A percentile compares a stretch with the other conserved stretches of the same genome.
Evolutionary conservation across 2,113 vertebrate genomes (phyloP).

Genomic region (Grammomys surdaster): DNA sequence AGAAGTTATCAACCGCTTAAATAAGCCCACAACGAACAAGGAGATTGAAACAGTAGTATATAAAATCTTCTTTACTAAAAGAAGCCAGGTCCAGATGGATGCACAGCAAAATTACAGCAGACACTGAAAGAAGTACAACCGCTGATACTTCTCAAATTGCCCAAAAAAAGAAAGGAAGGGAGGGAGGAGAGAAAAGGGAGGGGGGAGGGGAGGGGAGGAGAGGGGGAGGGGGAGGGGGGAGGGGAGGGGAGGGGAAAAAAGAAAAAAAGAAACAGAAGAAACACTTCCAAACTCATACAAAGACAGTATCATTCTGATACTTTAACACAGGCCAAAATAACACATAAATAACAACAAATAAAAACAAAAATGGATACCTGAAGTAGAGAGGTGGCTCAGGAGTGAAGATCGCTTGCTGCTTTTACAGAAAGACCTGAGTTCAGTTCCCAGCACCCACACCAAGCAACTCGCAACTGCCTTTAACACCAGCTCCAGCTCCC

Average conservation of each 20-base stretch:
- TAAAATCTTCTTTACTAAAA: background rate
- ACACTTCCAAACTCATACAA: background rate
- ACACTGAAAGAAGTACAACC: background rate
- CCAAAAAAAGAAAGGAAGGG: background rate
- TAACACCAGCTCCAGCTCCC: too few species aligned
- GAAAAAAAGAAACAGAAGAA: background rate
- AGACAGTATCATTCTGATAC: background rate
- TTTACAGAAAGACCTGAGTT: background rate
- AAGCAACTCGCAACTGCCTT: background rate
- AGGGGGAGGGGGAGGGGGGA: accelerated
- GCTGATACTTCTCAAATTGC: background rate
- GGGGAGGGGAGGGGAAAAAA: background rate
- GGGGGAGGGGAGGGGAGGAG: accelerated
- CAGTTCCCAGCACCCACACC: background rate
- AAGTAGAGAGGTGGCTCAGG: background rate
- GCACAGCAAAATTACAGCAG: background rate
- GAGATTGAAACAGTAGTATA: background rate
- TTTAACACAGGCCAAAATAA: background rate
- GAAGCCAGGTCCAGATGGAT: background rate
- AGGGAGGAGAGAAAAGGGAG: background rate
- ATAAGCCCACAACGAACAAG: background rate
- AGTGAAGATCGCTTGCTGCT: background rate
- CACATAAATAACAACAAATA: background rate
- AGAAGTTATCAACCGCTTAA: background rate
- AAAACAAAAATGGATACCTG: background rate